Evolutionary conservation across 1,140 invertebrate species (phyloP).

Genomic region (Stratiolaelaps scimitus): DNA sequence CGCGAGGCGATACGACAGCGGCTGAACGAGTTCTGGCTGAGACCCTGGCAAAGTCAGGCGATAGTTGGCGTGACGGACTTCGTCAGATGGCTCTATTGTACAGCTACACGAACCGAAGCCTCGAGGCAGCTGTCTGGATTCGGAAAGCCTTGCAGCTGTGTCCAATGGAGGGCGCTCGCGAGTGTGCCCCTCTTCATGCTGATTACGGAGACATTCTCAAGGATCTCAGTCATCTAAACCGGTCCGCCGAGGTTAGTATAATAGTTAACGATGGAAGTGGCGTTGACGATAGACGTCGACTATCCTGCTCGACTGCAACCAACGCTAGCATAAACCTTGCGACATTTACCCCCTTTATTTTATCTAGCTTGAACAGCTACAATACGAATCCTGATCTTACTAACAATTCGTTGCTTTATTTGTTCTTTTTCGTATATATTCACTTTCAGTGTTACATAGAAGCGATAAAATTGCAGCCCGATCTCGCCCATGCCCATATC

Average conservation of each 20-base stretch:
- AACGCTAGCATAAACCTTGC: too few species aligned
- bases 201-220: conserved; percentile 36
- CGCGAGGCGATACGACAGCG: conserved; percentile 33
- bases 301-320: too few species aligned
- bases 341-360: too few species aligned
- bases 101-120: conserved; percentile 35
- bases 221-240: conserved; percentile 34
- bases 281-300: too few species aligned
- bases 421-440: background rate
- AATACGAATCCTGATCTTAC: too few species aligned
- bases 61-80: conserved; percentile 34
- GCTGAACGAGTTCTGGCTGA: conserved; percentile 34
- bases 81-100: conserved; percentile 36
- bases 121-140: conserved; percentile 36
- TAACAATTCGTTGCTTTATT: too few species aligned
- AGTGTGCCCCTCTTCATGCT: conserved; percentile 36
- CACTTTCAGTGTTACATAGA: conserved; percentile 36
- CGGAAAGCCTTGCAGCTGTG: conserved; percentile 35
- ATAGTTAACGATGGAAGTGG: too few species aligned
- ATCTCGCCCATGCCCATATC: conserved; percentile 36
- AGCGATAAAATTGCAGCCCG: conserved; percentile 36
- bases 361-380: too few species aligned
- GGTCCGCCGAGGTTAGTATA: conserved; percentile 35
- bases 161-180: conserved; percentile 29
- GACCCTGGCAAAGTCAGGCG: conserved; percentile 30